A percentile compares a stretch with the other conserved stretches of the same genome.
Evolutionary conservation across 2,888 invertebrate genomes (phyloP).

Genomic region (Fragum sueziense): DNA sequence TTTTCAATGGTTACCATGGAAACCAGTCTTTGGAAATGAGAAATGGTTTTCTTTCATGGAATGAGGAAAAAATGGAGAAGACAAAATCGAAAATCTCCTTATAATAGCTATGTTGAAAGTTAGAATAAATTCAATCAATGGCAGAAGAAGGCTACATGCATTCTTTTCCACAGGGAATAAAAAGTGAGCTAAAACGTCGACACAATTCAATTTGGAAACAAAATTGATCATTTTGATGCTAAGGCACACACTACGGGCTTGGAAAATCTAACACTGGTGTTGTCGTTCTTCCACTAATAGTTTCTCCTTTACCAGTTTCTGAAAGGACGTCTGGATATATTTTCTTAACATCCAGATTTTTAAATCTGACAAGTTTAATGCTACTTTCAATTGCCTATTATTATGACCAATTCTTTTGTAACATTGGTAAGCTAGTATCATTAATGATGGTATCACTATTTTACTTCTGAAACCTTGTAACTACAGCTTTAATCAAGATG

Average conservation of each 20-base stretch:
- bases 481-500: no score
- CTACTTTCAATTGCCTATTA: no score
- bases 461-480: no score
- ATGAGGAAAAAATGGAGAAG: slow-evolving; percentile 46
- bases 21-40: slow-evolving; percentile 55
- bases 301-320: no score
- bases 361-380: no score
- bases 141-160: slow-evolving; percentile 50
- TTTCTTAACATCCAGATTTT: no score
- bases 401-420: no score
- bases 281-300: slow-evolving; percentile 10
- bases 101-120: slow-evolving; percentile 59
- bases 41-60: slow-evolving; percentile 58
- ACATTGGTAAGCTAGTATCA: no score
- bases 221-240: slow-evolving; percentile 59
- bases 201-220: slow-evolving; percentile 63
- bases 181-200: slow-evolving; percentile 57
- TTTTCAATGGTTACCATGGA: slow-evolving; percentile 54
- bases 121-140: slow-evolving; percentile 66
- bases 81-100: slow-evolving; percentile 57
- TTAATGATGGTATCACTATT: no score
- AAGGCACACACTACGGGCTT: slow-evolving; percentile 35
- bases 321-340: no score
- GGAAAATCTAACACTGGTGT: slow-evolving; percentile 5
- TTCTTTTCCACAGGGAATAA: slow-evolving; percentile 55